Evolutionary conservation across 2,113 vertebrate species (phyloP), one percentile per base, ranked within the genome.

Genomic region (Erinaceus europaeus): DNA sequence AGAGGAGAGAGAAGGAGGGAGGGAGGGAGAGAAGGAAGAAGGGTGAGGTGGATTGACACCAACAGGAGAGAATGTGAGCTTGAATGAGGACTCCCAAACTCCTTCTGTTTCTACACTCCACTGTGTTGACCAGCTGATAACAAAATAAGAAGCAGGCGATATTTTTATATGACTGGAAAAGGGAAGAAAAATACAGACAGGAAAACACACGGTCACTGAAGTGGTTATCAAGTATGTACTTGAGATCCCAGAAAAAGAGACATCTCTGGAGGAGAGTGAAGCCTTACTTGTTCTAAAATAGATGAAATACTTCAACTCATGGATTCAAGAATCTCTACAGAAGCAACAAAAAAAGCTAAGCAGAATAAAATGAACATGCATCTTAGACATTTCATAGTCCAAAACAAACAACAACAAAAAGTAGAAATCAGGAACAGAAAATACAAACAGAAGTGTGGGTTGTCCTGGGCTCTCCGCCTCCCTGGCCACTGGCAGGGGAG

Each of bases 1-100:
- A 7, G 4, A 4, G 12, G 17, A 7, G 4, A 4, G 12, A 9
- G 7, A 13, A 9, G 15, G 5, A 14, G 27, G 27, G 53, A n/a
- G 27, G 21, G 40, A 29, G 32, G 9, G 27, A 2, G 20, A 10
- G 48, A 17, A 62, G 23, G 32, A 38, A 27, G 27, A 46, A 53
- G 23, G 52, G 52, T 7, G 52, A 57, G 25, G 55, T 11, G 55
- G 55, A 57, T 57, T 27, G 23, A 29, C 20, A 23, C 18, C 34
- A 29, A 36, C 2, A 5, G n/a, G n/a, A n/a, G n/a, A n/a, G 2
- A 40, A 1, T 21, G 5, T 42, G 42, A 36, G 14, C 42, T 55
- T 64, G 52, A n/a, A 52, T 20, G 13, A 52, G 23, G 14, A 67
- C 2, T 14, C 12, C 6, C 27, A 61, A 79, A 38, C 32, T 34